Evolutionary conservation across 2,797 vertebrate genomes (phyloP), one percentile per base, ranked within the genome.

Genomic region (Esox masquinongy): DNA sequence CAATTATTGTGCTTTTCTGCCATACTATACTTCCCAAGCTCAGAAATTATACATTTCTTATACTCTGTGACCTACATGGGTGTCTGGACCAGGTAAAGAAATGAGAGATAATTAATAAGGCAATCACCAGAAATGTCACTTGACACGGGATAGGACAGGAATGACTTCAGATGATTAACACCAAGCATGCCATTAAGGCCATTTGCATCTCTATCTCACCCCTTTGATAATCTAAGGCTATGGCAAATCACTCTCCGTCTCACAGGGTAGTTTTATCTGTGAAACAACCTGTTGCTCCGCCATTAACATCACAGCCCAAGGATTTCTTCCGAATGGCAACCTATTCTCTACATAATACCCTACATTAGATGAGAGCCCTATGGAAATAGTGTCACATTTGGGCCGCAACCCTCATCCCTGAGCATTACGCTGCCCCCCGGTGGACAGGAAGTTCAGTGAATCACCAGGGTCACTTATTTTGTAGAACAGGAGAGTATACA

Each of bases 221-320:
- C 19, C 74, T 76, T 70, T 70, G 17, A 64, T 49, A 56, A 70
- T 76, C 68, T 59, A 71, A 64, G 68, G 68, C 43, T 14, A 50
- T n/a, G 22, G 22, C 3, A 24, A 49, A 29, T 63, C 74, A 16
- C 19, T 31, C 66, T 34, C 36, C n/a, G 47, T 7, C 12, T 26
- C 16, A 2, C 17, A 8, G 43, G 29, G 49, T 4, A 12, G 64
- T 16, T 4, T 67, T 74, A 74, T 61, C 47, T 36, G 31, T 4
- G 26, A 22, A 26, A 49, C 39, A 47, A 47, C 43, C 14, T 24
- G 39, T 26, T 43, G 22, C 68, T 17, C 19, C 34, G 22, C n/a
- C 15, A n/a, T 12, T 12, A 64, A 24, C 9, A n/a, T 26, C 24
- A 24, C 61, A 15, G 61, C 0, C 59, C 24, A 14, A 50, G 49